Conservation (phyloP, 2,113 vertebrate species). For the Centropus bengalensis region DNA sequence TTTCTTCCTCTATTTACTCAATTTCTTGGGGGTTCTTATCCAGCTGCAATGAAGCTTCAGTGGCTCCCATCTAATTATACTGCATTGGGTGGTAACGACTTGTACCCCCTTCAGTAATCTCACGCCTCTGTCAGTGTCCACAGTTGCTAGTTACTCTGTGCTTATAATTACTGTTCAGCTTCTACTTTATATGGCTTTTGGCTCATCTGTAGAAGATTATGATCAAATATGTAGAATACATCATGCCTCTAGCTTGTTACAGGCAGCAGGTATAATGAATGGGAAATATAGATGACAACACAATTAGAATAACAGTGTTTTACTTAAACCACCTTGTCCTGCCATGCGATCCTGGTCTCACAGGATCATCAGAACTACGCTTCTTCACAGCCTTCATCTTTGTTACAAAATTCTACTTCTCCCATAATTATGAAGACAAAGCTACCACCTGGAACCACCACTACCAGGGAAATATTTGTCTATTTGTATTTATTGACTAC, state of each 20-base stretch:
- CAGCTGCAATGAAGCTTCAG: background rate
- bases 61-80: background rate
- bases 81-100: background rate
- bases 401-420: background rate
- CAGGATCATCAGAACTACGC: background rate
- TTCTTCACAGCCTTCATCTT: background rate
- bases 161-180: background rate
- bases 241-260: background rate
- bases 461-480: background rate
- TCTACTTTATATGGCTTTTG: background rate
- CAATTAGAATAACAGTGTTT: background rate
- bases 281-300: background rate
- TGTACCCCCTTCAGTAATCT: background rate
- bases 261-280: background rate
- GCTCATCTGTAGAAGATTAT: background rate
- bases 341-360: background rate
- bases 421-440: accelerated
- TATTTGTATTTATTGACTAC: background rate
- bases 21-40: background rate
- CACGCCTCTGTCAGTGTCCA: background rate
- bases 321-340: background rate
- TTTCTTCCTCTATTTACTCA: background rate
- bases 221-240: background rate
- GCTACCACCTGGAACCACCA: background rate
- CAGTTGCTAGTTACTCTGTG: background rate